Base-by-base conservation (phyloP, 2,113 vertebrate species). In the Gnathonemus longibarbis region DNA sequence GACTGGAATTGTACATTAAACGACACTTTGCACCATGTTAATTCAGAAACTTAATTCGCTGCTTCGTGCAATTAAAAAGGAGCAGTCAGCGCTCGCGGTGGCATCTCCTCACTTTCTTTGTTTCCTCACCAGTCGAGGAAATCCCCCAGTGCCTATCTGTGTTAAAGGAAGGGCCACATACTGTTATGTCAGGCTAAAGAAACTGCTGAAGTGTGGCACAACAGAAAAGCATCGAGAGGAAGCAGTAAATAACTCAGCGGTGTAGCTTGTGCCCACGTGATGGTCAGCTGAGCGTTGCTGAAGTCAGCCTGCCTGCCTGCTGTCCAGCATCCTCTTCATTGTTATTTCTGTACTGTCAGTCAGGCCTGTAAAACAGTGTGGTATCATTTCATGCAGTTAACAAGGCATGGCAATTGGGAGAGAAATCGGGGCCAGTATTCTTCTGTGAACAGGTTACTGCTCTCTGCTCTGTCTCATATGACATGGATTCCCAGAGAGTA, bases 331-430 rank as follows among this genome's bases (percentile, higher is more conserved):
- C 27, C 85, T 86, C 48, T 56, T 87, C 85, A 39, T 19, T 53
- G n/a, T 42, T 27, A 83, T 84, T 83, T n/a, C 88, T 84, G 45
- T 87, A 85, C 84, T 70, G 85, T 49, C 10, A 87, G 46, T 77
- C 58, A 74, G 74, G 21, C 46, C 89, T 90, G 21, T 52, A 50
- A 90, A 90, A 31, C 84, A 87, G 49, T 35, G 24, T 31, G 24
- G 58, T 5, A 74, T 49, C 24, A 87, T 87, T 90, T 45, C 24
- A 77, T 49, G 84, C 56, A 77, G 52, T 90, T 70, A 90, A 87
- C 56, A 70, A 48, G 13, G 17, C 45, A 87, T 53, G 27, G 15
- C 50, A 49, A 86, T 86, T 46, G 53, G 56, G 83, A 70, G 56
- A 24, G 49, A 90, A 90, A 87, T 87, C 19, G 87, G 56, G 89